A percentile compares a stretch with the other conserved stretches of the same genome.
Evolutionary conservation across 2,797 vertebrate genomes (phyloP).

Genomic region (Halcyon leucocephala): DNA sequence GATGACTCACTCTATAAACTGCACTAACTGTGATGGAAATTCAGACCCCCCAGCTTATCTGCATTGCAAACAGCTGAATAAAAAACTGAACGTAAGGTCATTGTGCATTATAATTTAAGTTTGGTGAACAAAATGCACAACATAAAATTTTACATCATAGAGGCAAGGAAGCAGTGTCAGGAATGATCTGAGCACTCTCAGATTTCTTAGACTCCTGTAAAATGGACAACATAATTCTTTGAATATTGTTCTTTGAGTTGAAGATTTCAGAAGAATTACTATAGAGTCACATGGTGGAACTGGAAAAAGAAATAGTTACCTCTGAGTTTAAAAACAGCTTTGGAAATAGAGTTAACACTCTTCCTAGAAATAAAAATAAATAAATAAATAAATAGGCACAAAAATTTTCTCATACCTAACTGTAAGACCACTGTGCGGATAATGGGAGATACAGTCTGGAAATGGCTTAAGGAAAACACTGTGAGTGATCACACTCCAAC

Average conservation of each 20-base stretch:
- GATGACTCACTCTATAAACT: neutral
- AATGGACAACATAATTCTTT: neutral
- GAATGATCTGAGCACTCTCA: neutral
- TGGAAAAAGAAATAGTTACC: neutral
- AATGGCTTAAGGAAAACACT: neutral
- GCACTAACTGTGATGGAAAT: neutral
- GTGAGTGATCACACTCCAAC: neutral
- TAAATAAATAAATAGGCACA: neutral
- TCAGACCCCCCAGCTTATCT: neutral
- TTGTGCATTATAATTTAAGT: neutral
- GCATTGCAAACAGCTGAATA: neutral
- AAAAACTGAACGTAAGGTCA: neutral
- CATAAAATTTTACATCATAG: neutral
- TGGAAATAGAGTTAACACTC: neutral
- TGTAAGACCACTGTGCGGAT: neutral
- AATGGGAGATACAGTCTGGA: neutral
- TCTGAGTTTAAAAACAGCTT: neutral
- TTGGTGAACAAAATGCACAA: neutral
- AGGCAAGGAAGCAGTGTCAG: neutral
- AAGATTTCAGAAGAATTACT: neutral
- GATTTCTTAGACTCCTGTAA: neutral
- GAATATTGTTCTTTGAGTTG: neutral
- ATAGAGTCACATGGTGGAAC: neutral
- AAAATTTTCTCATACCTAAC: neutral
- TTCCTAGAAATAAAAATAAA: neutral